Percentiles rank a stretch among this genome's conserved stretches.
Evolutionary conservation across 1,140 invertebrate genomes (phyloP).

Genomic region (Metopolophium dirhodum): DNA sequence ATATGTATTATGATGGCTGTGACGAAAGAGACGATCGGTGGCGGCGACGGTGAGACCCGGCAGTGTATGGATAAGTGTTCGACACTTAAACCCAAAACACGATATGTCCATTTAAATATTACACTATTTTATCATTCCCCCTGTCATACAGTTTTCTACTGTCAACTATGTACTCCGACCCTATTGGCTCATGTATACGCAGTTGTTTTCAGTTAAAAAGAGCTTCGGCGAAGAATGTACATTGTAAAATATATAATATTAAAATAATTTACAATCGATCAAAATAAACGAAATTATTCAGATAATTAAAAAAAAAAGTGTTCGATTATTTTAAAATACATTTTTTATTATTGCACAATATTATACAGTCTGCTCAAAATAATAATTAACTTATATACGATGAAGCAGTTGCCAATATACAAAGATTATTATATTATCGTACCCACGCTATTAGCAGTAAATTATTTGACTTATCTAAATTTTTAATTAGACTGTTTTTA

Average conservation of each 20-base stretch:
- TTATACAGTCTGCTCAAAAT: not conserved
- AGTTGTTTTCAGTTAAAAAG: not conserved
- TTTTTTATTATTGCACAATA: not conserved
- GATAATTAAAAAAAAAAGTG: not conserved
- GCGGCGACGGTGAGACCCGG: not conserved
- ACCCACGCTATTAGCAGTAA: not conserved
- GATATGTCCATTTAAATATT: conserved; percentile 50
- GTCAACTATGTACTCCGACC: not conserved
- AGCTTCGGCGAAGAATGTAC: not conserved
- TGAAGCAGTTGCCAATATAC: not conserved
- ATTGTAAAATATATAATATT: not conserved
- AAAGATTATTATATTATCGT: not conserved
- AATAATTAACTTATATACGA: not conserved
- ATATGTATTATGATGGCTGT: no score
- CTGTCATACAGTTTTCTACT: not conserved
- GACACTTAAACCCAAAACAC: conserved; percentile 44
- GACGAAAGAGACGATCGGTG: conserved; percentile 4
- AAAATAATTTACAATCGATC: not conserved
- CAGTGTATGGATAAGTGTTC: conserved; percentile 5
- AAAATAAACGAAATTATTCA: not conserved
- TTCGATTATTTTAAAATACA: no score
- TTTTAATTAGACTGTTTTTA: not conserved
- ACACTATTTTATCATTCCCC: not conserved
- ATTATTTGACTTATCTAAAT: not conserved
- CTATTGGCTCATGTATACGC: not conserved